Evolutionary conservation across 2,797 vertebrate genomes (phyloP).

Genomic region (Urosaurus nigricauda): DNA sequence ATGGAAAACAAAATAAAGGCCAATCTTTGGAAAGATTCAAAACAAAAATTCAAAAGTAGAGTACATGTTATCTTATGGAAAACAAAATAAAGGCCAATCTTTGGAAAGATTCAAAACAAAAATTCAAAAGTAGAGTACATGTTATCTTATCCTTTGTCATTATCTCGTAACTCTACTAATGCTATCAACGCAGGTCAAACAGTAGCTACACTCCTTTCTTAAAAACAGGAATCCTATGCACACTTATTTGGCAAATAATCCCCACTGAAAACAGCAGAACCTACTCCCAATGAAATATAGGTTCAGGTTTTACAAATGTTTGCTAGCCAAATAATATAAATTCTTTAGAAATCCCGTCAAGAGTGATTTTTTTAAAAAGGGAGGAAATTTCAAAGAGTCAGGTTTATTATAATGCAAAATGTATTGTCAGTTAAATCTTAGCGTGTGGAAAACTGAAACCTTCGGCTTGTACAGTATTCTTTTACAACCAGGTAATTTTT

Average conservation of each 20-base stretch:
- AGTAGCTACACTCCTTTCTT: background rate
- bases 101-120: background rate
- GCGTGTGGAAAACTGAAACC: background rate
- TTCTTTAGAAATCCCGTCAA: background rate
- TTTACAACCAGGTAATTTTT: background rate
- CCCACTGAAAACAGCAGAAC: background rate
- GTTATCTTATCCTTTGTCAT: background rate
- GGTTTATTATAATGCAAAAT: constrained; percentile 42
- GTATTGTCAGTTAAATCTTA: constrained; percentile 19
- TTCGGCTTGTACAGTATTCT: background rate
- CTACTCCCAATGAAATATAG: background rate
- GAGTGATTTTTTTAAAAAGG: background rate
- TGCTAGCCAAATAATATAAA: background rate
- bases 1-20: background rate
- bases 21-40: background rate
- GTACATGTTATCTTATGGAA: background rate
- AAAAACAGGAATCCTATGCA: background rate
- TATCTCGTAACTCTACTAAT: background rate
- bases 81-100: background rate
- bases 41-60: background rate
- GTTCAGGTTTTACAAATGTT: background rate
- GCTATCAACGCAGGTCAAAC: background rate
- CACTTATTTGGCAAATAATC: background rate
- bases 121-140: background rate
- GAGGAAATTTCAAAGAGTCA: background rate